Base-by-base conservation (phyloP, 2,113 vertebrate genomes). In the Indicator maculatus region DNA sequence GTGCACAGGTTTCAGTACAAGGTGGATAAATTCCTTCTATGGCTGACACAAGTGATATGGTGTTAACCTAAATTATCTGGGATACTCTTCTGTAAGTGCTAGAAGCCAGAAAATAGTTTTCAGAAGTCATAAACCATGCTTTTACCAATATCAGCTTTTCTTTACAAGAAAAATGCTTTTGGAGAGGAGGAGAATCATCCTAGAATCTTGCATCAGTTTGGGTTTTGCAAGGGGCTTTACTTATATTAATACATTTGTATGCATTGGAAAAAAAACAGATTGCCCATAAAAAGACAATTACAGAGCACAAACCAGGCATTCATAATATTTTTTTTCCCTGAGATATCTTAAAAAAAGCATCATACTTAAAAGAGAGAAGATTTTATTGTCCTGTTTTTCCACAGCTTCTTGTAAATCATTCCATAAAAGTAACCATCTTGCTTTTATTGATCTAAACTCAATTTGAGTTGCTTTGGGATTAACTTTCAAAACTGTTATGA, bases 221-320 rank as follows among this genome's bases (percentile, higher is more conserved):
- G 88, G 56, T 95, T 97, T 88, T 83, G 55, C 65, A 93, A 86
- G 78, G 47, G 86, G 60, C 76, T 95, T 96, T 86, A 55, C 92
- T 96, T 96, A 73, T 86, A 88, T 90, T 94, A 93, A 94, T 93
- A 72, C 63, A 84, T 95, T 94, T 95, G 70, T 93, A 77, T 94
- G 86, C 84, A 91, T 89, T 91, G 82, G 45, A 71, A 81, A 80
- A 79, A 92, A 91, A 82, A 83, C 70, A 85, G 81, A 69, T 92
- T 15, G 27, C 96, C 96, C 92, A 96, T 97, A 90, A 96, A 97
- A 97, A 97, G 90, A 93, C 92, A 96, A 95, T 97, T 97, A 93
- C 88, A 95, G 92, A 93, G 93, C 92, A 64, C 91, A 95, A 96
- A 94, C 93, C 95, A 79, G 90, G 90, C 89, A 71, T 36, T 95